Evolutionary conservation across 2,888 invertebrate species (phyloP), one percentile per base, ranked within the genome.

Genomic region (Smittia aterrima): DNA sequence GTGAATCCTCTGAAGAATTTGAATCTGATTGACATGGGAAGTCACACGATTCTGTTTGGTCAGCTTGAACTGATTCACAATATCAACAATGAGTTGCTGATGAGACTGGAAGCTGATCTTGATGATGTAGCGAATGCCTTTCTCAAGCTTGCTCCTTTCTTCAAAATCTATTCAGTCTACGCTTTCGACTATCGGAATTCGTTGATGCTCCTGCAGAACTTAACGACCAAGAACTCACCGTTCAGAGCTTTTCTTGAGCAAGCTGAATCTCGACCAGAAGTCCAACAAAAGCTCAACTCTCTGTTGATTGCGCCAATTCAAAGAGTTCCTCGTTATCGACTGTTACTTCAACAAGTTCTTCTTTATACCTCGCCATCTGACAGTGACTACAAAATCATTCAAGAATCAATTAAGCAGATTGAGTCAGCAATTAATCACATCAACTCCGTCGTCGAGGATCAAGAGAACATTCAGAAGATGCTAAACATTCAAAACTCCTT

Each of bases 251-350:
- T 89, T 79, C 80, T 90, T 41, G 84, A 84, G 75, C 82, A 82
- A 27, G 90, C 90, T 78, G 92, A 92, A 81, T 85, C 85, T 1
- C 83, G 88, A 9, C 89, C 90, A 6, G 91, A 91, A 80, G 88
- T 92, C 66, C 86, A 87, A 77, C 85, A 85, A 53, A 91, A 90
- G 79, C 81, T 92, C 2, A 88, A 89, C 75, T 88, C 92, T 0
- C 82, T 92, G 53, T 84, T 92, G 77, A 92, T 92, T 77, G 88
- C 89, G 1, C 92, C 92, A 13, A 90, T 93, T 77, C 92, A 93
- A 80, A 84, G 92, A 78, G 86, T 93, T 70, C 92, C 92, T 0
- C 85, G 92, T 67, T 92, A 92, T 80, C 88, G 89, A 78, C 82
- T 92, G 58, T 82, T 92, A 13, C 81, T 92, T 68, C 87, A 88